Percentiles rank a stretch among this genome's conserved stretches.
These are phyloP conservation scores for Cylindroiulus punctatus DNA, from an alignment of 2,888 invertebrate species.

Conservation along the genomic window DNA sequence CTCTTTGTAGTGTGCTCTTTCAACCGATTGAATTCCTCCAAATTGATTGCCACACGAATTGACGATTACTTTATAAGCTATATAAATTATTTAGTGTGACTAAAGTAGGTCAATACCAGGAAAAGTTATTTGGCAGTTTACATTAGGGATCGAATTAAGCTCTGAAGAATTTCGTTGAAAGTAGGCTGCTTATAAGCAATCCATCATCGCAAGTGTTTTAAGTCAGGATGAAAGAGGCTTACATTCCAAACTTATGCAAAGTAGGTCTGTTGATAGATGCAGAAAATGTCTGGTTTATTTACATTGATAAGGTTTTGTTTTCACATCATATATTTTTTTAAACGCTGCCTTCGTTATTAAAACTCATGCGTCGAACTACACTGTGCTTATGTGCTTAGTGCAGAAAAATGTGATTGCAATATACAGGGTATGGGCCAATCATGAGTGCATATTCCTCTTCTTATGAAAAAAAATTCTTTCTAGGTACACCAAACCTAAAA, in stretches of 20 bases:
- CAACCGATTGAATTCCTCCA: not conserved
- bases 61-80: not conserved
- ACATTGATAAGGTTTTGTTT: conserved; percentile 5
- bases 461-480: conserved; percentile 14
- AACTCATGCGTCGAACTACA: no score
- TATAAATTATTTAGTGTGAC: not conserved
- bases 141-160: conserved; percentile 42
- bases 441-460: no score
- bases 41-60: not conserved
- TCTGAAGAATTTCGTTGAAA: conserved; percentile 22
- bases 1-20: not conserved
- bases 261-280: not conserved
- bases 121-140: conserved; percentile 25
- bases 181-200: conserved; percentile 36
- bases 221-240: conserved; percentile 17
- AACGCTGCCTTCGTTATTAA: no score
- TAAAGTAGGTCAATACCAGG: conserved; percentile 40
- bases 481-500: conserved; percentile 96
- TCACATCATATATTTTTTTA: not conserved
- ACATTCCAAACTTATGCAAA: not conserved
- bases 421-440: no score
- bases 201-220: conserved; percentile 35
- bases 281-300: conserved; percentile 11
- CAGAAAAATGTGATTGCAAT: no score
- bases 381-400: no score